phyloP scores from a whole-genome alignment of 2,113 vertebrate species.

The Chaetorhynchus papuensis region DNA sequence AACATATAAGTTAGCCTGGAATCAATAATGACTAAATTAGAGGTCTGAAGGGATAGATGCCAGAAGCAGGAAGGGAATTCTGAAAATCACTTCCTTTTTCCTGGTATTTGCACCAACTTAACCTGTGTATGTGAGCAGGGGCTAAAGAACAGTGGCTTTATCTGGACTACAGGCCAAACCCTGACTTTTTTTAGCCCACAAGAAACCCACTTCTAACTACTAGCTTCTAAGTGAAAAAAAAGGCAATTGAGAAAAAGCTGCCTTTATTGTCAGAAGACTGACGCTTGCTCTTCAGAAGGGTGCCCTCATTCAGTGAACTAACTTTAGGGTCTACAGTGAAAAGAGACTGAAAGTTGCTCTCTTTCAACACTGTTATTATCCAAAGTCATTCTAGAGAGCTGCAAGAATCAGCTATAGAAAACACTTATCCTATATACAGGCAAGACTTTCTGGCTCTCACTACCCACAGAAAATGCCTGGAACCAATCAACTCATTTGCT shows the following conservation, averaged over 20 bases:
- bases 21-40: neutral
- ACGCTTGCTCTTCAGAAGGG: neutral
- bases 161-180: neutral
- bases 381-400: neutral
- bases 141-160: neutral
- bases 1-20: neutral
- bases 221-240: neutral
- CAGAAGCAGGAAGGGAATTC: neutral
- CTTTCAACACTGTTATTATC: neutral
- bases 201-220: neutral
- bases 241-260: neutral
- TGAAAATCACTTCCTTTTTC: neutral
- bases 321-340: neutral
- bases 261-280: neutral
- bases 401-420: neutral
- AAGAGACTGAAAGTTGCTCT: neutral
- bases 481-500: neutral
- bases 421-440: neutral
- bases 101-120: neutral
- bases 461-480: neutral
- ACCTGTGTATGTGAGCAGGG: neutral
- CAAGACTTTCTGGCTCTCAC: neutral
- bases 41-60: neutral
- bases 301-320: neutral
- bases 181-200: neutral